A percentile compares a stretch with the other conserved stretches of the same genome.
phyloP scores from a whole-genome alignment of 2,888 invertebrate species.

The Reticulitermes lucifugus region DNA sequence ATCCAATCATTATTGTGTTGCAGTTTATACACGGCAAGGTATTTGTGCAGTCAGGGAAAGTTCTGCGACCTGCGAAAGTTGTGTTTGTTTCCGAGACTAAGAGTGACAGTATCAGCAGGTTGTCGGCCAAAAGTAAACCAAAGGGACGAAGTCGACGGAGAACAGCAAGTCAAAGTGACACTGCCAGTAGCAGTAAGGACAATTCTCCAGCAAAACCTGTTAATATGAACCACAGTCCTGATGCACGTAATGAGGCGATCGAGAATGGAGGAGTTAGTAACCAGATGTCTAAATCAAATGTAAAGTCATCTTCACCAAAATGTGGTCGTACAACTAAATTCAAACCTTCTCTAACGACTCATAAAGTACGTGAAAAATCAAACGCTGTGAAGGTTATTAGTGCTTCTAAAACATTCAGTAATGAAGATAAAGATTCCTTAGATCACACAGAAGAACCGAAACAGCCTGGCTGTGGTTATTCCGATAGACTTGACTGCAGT shows the following conservation, averaged over 20 bases:
- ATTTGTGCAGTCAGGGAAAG: slow-evolving; percentile 78
- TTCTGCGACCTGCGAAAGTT: slow-evolving; percentile 75
- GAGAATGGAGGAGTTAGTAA: neutral
- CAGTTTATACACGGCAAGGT: slow-evolving; percentile 83
- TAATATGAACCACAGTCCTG: neutral
- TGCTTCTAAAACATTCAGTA: neutral
- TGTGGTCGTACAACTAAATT: slow-evolving; percentile 32
- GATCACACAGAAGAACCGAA: neutral
- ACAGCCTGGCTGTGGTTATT: neutral
- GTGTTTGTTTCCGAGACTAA: slow-evolving; percentile 47
- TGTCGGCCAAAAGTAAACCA: slow-evolving; percentile 28
- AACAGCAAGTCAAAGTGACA: neutral
- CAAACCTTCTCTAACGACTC: slow-evolving; percentile 1
- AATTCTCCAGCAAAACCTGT: slow-evolving; percentile 29
- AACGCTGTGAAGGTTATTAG: neutral
- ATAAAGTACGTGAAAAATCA: slow-evolving; percentile 23
- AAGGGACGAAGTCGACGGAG: slow-evolving; percentile 21
- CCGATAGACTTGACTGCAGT: neutral
- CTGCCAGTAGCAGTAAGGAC: neutral
- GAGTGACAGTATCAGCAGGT: slow-evolving; percentile 37
- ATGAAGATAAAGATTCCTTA: neutral
- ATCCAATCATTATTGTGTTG: slow-evolving; percentile 57
- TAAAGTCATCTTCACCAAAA: slow-evolving; percentile 26
- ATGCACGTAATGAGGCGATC: neutral
- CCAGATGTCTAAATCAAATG: neutral